A percentile compares a stretch with the other conserved stretches of the same genome.
Evolutionary conservation across 2,113 vertebrate species (phyloP).

Genomic region (Panthera leo): DNA sequence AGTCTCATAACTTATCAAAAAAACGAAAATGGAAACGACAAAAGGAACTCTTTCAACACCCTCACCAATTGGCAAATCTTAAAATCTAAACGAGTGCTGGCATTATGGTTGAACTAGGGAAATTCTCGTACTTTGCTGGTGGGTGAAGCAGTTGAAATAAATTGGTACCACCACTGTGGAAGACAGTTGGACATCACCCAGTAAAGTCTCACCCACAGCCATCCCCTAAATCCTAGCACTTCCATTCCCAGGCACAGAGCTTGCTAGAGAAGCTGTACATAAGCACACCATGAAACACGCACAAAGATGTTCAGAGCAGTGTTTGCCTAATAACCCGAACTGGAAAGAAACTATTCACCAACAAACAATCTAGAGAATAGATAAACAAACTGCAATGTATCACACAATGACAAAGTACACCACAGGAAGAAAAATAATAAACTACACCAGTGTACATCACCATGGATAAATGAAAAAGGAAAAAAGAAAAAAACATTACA

Average conservation of each 20-base stretch:
- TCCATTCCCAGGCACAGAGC: not conserved
- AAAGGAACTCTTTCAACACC: not conserved
- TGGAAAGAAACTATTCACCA: not conserved
- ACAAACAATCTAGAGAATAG: not conserved
- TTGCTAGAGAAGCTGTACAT: not conserved
- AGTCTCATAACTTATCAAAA: not conserved
- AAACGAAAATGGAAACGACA: conserved; percentile 19
- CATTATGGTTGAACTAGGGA: not conserved
- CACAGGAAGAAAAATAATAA: not conserved
- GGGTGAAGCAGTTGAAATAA: not conserved
- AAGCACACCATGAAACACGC: not conserved
- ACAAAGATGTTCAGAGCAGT: not conserved
- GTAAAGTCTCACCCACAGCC: not conserved
- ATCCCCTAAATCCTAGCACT: not conserved
- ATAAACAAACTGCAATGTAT: not conserved
- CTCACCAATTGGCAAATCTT: not conserved
- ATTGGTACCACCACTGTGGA: not conserved
- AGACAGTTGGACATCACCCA: not conserved
- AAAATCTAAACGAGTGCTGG: not conserved
- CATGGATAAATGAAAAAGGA: not conserved
- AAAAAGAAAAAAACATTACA: not conserved
- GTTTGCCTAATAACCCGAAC: not conserved
- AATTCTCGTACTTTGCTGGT: not conserved
- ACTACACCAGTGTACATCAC: not conserved
- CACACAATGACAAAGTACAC: not conserved